These are phyloP conservation scores for Coelinius sp. DNA, from an alignment of 2,888 invertebrate species.

Conservation along the genomic window DNA sequence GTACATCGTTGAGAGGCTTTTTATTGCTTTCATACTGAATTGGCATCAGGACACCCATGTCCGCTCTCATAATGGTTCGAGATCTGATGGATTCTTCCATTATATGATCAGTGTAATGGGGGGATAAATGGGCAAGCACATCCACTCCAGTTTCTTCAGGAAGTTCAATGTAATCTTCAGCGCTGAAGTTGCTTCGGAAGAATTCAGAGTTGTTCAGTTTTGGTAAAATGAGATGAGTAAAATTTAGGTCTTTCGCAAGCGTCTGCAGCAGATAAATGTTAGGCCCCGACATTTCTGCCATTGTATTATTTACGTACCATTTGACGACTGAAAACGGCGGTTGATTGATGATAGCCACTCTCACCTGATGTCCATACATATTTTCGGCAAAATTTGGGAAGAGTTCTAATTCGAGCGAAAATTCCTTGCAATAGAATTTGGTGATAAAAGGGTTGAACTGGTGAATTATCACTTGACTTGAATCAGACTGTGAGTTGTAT, in stretches of 20 bases:
- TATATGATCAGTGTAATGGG: slow-evolving; percentile 24
- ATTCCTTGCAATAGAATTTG: slow-evolving; percentile 5
- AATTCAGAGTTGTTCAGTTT: neutral
- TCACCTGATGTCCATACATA: slow-evolving; percentile 47
- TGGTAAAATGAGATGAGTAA: slow-evolving; percentile 34
- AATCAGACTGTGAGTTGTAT: neutral
- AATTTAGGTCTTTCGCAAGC: slow-evolving; percentile 43
- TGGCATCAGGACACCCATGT: slow-evolving; percentile 46
- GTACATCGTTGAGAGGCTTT: neutral
- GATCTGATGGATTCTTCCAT: slow-evolving; percentile 30
- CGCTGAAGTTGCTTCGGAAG: neutral
- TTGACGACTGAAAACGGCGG: slow-evolving; percentile 31
- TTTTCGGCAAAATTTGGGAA: slow-evolving; percentile 49
- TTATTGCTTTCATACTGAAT: slow-evolving; percentile 7
- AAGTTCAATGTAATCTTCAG: neutral
- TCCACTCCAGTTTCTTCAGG: slow-evolving; percentile 37
- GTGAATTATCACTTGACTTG: slow-evolving; percentile 33
- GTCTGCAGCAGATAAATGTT: slow-evolving; percentile 25
- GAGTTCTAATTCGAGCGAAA: slow-evolving; percentile 25
- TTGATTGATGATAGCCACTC: neutral
- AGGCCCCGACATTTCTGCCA: neutral
- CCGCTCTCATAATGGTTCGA: neutral
- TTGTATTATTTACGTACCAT: slow-evolving; percentile 20
- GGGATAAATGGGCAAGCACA: slow-evolving; percentile 27
- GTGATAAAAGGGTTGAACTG: slow-evolving; percentile 43